Percentiles rank a stretch among this genome's conserved stretches.
phyloP scores from a whole-genome alignment of 2,888 invertebrate species.

The Argyra leucocephala region DNA sequence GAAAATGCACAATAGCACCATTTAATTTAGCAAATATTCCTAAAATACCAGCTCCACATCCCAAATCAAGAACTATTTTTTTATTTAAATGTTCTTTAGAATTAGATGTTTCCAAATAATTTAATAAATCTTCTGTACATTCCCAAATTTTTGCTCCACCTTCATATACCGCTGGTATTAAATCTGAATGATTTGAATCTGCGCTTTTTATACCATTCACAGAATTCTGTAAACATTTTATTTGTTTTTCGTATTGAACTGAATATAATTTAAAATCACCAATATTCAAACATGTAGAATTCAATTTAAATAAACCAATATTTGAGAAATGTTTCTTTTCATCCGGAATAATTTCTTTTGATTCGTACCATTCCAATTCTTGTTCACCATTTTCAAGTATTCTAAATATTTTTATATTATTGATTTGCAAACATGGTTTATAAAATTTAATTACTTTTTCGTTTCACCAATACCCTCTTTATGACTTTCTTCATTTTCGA shows the following conservation, averaged over 20 bases:
- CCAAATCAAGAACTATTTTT: slow-evolving; percentile 70
- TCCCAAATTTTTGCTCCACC: slow-evolving; percentile 96
- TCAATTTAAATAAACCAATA: slow-evolving; percentile 33
- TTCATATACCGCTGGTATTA: slow-evolving; percentile 69
- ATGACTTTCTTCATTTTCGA: slow-evolving; percentile 25
- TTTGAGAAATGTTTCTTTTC: slow-evolving; percentile 25
- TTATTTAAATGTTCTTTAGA: slow-evolving; percentile 40
- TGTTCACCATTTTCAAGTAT: too few species aligned
- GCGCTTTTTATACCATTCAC: slow-evolving; percentile 38
- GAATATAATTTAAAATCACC: slow-evolving; percentile 28
- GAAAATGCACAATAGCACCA: slow-evolving; percentile 69
- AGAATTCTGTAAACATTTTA: slow-evolving; percentile 27
- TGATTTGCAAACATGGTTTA: too few species aligned
- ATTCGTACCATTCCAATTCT: slow-evolving; percentile 26
- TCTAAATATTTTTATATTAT: too few species aligned
- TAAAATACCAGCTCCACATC: slow-evolving; percentile 84
- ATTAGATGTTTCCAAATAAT: slow-evolving; percentile 50
- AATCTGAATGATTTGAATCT: slow-evolving; percentile 61
- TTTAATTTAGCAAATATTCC: slow-evolving; percentile 66
- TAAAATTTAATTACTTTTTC: not conserved
- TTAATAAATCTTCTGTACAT: slow-evolving; percentile 71
- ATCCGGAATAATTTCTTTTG: slow-evolving; percentile 27
- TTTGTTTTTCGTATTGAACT: slow-evolving; percentile 29
- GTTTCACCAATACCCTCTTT: slow-evolving; percentile 16
- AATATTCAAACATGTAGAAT: slow-evolving; percentile 28